Evolutionary conservation across 2,888 invertebrate genomes (phyloP), one percentile per base, ranked within the genome.

Genomic region (Drosophila paucipuncta): DNA sequence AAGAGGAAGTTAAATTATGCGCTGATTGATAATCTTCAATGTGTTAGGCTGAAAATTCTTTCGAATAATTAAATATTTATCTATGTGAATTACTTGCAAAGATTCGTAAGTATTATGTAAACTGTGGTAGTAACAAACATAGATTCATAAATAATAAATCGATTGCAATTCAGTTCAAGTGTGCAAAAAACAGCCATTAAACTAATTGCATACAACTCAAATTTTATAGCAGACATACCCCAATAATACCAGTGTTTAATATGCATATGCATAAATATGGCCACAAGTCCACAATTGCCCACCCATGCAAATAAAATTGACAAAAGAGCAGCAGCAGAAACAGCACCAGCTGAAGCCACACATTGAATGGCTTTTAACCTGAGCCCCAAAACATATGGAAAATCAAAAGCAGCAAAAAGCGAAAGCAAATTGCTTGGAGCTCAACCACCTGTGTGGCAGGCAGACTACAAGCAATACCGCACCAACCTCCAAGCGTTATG

Each of bases 341-440:
- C 41, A 25, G 52, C 52, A 33, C 30, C n/a, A 37, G 47, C 16
- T 35, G 50, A 50, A 31, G 11, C 64, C 63, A 66, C 25, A 75
- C 41, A 63, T 47, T 39, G 69, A 50, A 67, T 72, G 71, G 63
- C 76, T 80, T 78, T 80, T 71, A 74, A 80, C 80, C 78, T 72
- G 70, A 37, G 43, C 18, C 55, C 54, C 37, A 30, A 57, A 55
- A 73, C 78, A 85, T 78, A 81, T 72, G 78, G 61, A 69, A 83
- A 84, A 86, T 82, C 82, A 79, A 75, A 86, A 70, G 72, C 89
- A 52, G 59, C 74, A 76, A 82, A 87, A 89, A 85, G 88, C 83
- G 83, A 89, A 89, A 89, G 88, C 85, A 89, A 85, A 76, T 86
- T 75, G 87, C 87, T 81, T 59, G 63, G 47, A 81, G 89, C 71